Evolutionary conservation across 2,797 vertebrate species (phyloP).

Genomic region (Hoplostethus atlanticus): DNA sequence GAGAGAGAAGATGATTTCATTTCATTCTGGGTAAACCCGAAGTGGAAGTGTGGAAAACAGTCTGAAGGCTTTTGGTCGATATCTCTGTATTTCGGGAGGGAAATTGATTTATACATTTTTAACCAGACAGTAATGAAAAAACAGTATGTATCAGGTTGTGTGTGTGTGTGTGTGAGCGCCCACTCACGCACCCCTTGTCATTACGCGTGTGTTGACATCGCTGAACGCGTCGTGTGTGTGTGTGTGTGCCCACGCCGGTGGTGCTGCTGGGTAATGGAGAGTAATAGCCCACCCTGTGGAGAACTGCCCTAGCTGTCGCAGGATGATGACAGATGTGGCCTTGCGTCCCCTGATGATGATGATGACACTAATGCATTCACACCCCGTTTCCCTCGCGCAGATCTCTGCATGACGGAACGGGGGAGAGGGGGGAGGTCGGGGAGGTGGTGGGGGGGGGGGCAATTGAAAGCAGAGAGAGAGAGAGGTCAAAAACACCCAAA

Average conservation of each 20-base stretch:
- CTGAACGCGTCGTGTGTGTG: background rate
- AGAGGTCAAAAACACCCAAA: constrained; percentile 65
- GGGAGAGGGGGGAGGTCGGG: constrained; percentile 14
- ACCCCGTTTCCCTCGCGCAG: constrained; percentile 69
- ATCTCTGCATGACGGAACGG: constrained; percentile 60
- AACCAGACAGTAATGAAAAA: constrained; percentile 71
- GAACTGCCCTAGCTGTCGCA: constrained; percentile 65
- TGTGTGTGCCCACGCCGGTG: background rate
- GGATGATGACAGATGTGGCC: constrained; percentile 77
- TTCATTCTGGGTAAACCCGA: constrained; percentile 54
- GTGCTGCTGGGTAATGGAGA: constrained; percentile 64
- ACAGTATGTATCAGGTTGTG: constrained; percentile 62
- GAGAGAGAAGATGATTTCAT: constrained; percentile 55
- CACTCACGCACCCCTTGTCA: constrained; percentile 41
- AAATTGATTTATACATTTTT: constrained; percentile 78
- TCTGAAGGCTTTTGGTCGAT: constrained; percentile 44
- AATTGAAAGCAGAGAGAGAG: constrained; percentile 31
- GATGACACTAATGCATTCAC: constrained; percentile 77
- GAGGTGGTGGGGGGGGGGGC: constrained; percentile 9
- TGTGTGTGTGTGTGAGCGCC: constrained; percentile 31
- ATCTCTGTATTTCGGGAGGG: constrained; percentile 54
- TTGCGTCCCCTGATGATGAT: constrained; percentile 69
- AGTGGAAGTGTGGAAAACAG: constrained; percentile 26
- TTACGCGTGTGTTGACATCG: constrained; percentile 21
- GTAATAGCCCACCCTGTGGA: constrained; percentile 67